These are phyloP conservation scores for Cephonodes hylas DNA, from an alignment of 2,888 invertebrate species.

Conservation along the genomic window DNA sequence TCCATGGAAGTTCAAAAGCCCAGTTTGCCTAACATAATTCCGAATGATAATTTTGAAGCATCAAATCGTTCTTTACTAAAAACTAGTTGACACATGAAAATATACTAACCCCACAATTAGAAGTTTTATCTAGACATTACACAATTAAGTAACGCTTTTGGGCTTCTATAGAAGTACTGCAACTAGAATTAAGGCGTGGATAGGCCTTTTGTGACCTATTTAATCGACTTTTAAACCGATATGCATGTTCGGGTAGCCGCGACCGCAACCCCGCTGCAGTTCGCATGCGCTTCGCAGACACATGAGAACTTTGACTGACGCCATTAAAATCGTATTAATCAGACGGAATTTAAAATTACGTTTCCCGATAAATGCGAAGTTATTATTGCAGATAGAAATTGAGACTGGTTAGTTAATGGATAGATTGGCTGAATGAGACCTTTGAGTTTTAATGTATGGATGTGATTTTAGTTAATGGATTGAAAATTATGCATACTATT, in stretches of 20 bases:
- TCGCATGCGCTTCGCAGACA: neutral
- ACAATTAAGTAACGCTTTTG: too few species aligned
- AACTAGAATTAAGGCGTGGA: neutral
- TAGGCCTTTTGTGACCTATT: neutral
- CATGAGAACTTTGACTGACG: neutral
- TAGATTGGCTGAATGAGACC: neutral
- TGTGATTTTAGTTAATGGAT: neutral
- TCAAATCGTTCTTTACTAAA: too few species aligned
- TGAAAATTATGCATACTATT: too few species aligned
- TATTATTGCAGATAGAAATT: neutral
- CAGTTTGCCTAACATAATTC: too few species aligned
- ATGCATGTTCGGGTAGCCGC: neutral
- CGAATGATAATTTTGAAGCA: too few species aligned
- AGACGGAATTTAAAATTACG: slow-evolving; percentile 5
- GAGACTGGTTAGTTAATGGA: neutral
- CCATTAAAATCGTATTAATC: slow-evolving; percentile 8
- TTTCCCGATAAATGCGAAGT: neutral
- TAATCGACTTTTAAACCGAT: neutral
- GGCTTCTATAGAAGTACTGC: too few species aligned
- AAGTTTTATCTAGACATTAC: too few species aligned
- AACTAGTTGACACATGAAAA: too few species aligned
- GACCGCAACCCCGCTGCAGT: neutral
- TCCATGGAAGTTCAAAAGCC: too few species aligned
- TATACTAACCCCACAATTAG: too few species aligned
- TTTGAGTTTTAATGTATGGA: neutral